Percentiles rank a stretch among this genome's conserved stretches.
phyloP scores from a whole-genome alignment of 2,888 invertebrate species.

The Noctua fimbriata region DNA sequence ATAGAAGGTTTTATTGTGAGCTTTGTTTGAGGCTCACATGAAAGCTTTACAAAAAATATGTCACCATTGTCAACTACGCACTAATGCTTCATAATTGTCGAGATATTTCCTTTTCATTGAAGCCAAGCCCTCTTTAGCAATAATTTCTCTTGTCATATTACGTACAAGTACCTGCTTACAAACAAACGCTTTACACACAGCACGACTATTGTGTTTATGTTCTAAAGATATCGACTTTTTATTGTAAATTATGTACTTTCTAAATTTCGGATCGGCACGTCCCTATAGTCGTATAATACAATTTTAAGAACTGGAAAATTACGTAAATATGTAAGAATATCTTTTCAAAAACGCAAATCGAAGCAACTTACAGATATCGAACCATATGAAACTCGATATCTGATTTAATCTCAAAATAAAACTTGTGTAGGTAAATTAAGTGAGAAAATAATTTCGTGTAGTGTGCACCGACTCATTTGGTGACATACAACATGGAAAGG shows the following conservation, averaged over 20 bases:
- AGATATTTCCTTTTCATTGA: conserved; percentile 87
- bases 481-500: conserved; percentile 77
- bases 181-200: conserved; percentile 70
- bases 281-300: not conserved
- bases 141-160: conserved; percentile 85
- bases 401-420: conserved; percentile 43
- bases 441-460: conserved; percentile 65
- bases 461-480: conserved; percentile 74
- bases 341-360: conserved; percentile 13
- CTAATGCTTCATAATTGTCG: conserved; percentile 86
- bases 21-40: conserved; percentile 79
- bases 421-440: conserved; percentile 29
- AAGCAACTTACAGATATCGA: conserved; percentile 21
- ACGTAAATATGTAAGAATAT: not conserved
- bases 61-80: conserved; percentile 81
- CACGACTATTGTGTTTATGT: conserved; percentile 66
- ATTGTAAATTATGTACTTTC: conserved; percentile 58
- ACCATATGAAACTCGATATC: conserved; percentile 35
- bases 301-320: conserved; percentile 18
- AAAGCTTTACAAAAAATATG: conserved; percentile 82
- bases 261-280: conserved; percentile 30
- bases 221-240: conserved; percentile 46
- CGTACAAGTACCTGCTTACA: conserved; percentile 75
- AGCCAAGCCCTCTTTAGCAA: conserved; percentile 78
- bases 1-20: conserved; percentile 72